phyloP scores from a whole-genome alignment of 2,797 vertebrate genomes.

The Buceros bicornis region DNA sequence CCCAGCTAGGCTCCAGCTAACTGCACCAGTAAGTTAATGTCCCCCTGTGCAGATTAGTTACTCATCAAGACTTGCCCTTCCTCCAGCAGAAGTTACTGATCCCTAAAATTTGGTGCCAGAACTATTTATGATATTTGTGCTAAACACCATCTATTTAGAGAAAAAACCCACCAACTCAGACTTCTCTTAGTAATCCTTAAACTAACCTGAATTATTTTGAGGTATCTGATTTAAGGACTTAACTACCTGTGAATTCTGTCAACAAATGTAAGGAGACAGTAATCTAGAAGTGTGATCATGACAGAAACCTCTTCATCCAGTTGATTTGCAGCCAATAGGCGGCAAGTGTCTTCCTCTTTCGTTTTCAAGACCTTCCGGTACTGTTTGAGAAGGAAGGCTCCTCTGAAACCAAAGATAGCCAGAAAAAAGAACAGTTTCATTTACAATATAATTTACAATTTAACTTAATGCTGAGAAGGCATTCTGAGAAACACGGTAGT shows the following conservation, averaged over 20 bases:
- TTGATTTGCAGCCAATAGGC: not conserved
- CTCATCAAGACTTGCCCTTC: not conserved
- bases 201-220: not conserved
- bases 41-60: not conserved
- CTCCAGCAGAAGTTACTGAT: not conserved
- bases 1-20: not conserved
- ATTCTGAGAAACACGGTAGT: conserved; percentile 8
- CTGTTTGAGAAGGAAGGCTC: not conserved
- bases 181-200: not conserved
- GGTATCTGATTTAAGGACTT: not conserved
- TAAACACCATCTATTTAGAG: not conserved
- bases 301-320: not conserved
- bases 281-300: not conserved
- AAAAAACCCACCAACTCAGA: not conserved
- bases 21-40: not conserved
- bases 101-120: not conserved
- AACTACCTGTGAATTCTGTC: not conserved
- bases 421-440: conserved; percentile 5
- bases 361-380: not conserved
- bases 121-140: not conserved
- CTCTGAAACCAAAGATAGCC: not conserved
- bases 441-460: conserved; percentile 12
- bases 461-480: conserved; percentile 35
- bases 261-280: not conserved
- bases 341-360: not conserved